Evolutionary conservation across 2,797 vertebrate species (phyloP).

Genomic region (Tauraco hartlaubi): DNA sequence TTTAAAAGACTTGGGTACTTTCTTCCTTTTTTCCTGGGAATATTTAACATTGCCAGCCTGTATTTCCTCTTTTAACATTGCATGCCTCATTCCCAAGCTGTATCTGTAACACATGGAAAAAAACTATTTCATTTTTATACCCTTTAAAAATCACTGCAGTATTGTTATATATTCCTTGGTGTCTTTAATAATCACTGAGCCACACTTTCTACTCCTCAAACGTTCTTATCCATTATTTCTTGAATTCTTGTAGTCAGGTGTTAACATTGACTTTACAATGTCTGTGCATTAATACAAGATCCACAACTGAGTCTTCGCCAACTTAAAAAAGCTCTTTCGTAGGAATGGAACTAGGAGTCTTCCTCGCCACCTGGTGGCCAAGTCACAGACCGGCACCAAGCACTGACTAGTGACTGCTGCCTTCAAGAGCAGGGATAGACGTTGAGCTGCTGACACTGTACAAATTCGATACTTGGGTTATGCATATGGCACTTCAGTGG

Average conservation of each 20-base stretch:
- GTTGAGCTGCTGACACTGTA: neutral
- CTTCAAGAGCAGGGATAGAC: neutral
- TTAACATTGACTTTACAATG: neutral
- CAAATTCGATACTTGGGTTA: too few species aligned
- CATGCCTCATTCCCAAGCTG: neutral
- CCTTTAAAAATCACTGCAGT: neutral
- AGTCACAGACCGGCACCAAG: neutral
- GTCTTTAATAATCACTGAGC: neutral
- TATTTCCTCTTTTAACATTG: neutral
- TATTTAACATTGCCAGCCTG: neutral
- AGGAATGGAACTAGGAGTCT: accelerated
- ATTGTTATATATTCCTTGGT: neutral
- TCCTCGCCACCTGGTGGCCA: neutral
- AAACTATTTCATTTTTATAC: neutral
- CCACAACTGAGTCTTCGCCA: neutral
- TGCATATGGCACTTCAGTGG: accelerated
- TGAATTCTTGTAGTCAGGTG: neutral
- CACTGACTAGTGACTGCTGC: accelerated
- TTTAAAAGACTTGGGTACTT: neutral
- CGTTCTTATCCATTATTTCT: neutral
- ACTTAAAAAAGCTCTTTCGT: neutral
- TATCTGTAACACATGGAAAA: neutral
- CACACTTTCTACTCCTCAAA: neutral
- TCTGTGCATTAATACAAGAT: neutral
- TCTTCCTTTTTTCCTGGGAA: neutral